Base-by-base conservation (phyloP, 2,113 vertebrate species). In the Psilopsiagon aymara region DNA sequence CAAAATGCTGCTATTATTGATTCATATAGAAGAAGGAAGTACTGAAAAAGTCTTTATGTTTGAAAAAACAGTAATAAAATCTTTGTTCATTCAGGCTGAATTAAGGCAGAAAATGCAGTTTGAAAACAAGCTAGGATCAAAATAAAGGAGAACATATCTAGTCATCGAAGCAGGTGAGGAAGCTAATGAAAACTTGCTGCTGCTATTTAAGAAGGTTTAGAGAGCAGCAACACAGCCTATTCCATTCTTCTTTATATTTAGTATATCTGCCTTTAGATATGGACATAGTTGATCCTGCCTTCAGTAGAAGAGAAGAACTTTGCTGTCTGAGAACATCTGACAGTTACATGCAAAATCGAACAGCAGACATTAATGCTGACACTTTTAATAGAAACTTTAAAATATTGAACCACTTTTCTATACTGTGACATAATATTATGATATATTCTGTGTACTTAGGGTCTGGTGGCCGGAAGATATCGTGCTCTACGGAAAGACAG, bases 211-310 rank as follows among this genome's bases (percentile, higher is more conserved):
- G 33, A 70, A 75, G 2, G 2, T 52, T 24, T 57, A n/a, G 19
- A 43, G n/a, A 84, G 8, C 8, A 49, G 64, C 28, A 77, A 33
- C 7, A 33, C 13, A 35, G 27, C 19, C 37, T 57, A 21, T 49
- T 83, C 13, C 2, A 53, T 64, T 68, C 8, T 31, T 57, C 17
- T 73, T 92, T 62, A 6, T 18, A 31, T 39, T 64, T 62, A 51
- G 2, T 8, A 15, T 70, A 51, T 51, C 28, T 39, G 3, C 66
- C 41, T 86, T 53, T 51, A 44, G 24, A 27, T 60, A 9, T 7
- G 43, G 31, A 25, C 0, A 15, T 7, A 49, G 3, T 35, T 3
- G 0, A 29, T 55, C 5, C 18, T 49, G 35, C 17, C 28, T 82
- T 37, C 46, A 10, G 16, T 6, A 66, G 20, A 41, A 76, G 21